These are phyloP conservation scores for Drosophila subsilvestris DNA, from an alignment of 2,888 invertebrate species.

Conservation along the genomic window DNA sequence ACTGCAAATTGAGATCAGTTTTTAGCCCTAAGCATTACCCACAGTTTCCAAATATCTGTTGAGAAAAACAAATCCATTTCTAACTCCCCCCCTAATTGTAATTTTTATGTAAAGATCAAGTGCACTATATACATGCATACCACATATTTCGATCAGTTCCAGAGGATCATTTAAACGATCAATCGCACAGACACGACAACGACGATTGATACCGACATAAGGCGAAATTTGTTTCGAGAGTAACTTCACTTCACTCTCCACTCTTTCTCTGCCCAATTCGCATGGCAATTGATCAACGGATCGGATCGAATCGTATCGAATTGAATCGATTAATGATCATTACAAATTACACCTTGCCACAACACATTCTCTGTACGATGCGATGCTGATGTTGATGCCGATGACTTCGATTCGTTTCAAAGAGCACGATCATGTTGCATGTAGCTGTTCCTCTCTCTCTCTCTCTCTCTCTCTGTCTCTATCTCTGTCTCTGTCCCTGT, in stretches of 20 bases:
- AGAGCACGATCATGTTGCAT: slow-evolving; percentile 1
- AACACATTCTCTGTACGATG: slow-evolving; percentile 16
- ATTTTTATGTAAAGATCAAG: neutral
- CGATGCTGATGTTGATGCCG: neutral
- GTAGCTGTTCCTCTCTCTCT: neutral
- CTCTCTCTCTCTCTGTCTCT: neutral
- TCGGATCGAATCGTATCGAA: neutral
- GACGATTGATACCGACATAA: neutral
- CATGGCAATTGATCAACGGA: neutral
- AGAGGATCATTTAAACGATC: neutral
- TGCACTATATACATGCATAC: neutral
- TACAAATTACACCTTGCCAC: slow-evolving; percentile 27
- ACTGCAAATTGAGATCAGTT: no score
- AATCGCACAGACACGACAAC: neutral
- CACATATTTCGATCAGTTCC: neutral
- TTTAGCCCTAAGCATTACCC: no score
- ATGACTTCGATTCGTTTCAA: neutral
- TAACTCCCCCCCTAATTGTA: no score
- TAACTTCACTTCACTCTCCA: neutral
- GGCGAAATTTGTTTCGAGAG: neutral
- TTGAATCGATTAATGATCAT: slow-evolving; percentile 34
- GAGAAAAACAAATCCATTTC: no score
- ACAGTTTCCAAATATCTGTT: no score
- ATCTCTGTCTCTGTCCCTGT: neutral
- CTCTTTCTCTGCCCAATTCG: neutral